Percentiles rank a stretch among this genome's conserved stretches.
These are phyloP conservation scores for Syrphus vitripennis DNA, from an alignment of 2,888 invertebrate species.

Conservation along the genomic window DNA sequence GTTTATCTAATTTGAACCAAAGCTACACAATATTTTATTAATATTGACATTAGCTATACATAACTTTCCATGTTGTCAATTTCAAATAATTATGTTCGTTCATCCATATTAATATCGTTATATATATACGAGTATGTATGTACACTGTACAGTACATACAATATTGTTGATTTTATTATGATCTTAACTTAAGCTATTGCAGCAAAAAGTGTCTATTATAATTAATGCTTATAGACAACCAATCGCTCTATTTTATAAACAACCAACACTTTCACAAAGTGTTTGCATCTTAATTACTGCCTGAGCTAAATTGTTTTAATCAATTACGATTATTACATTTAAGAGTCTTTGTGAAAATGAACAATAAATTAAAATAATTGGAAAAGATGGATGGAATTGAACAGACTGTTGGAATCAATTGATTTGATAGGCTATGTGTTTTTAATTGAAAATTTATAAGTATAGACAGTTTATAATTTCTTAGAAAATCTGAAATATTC, in stretches of 20 bases:
- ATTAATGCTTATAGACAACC: not conserved
- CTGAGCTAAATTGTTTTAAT: not conserved
- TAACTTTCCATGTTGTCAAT: not conserved
- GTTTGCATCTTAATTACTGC: slow-evolving; percentile 4
- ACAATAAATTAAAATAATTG: not conserved
- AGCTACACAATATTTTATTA: too few species aligned
- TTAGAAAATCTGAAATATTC: not conserved
- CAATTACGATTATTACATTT: slow-evolving; percentile 4
- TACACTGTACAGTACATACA: too few species aligned
- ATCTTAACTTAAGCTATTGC: not conserved
- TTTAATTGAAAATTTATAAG: not conserved
- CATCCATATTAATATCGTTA: not conserved
- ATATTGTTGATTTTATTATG: not conserved
- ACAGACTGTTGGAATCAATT: not conserved
- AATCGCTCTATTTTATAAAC: not conserved
- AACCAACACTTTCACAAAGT: not conserved
- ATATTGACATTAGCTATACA: too few species aligned
- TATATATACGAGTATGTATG: too few species aligned
- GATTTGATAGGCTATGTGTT: not conserved
- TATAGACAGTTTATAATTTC: not conserved
- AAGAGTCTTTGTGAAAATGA: not conserved
- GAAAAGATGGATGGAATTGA: not conserved
- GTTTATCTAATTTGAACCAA: too few species aligned
- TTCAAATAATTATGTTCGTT: not conserved
- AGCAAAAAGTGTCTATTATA: not conserved